phyloP scores from a whole-genome alignment of 1,140 invertebrate species.

The Chironomus striatipennis region DNA sequence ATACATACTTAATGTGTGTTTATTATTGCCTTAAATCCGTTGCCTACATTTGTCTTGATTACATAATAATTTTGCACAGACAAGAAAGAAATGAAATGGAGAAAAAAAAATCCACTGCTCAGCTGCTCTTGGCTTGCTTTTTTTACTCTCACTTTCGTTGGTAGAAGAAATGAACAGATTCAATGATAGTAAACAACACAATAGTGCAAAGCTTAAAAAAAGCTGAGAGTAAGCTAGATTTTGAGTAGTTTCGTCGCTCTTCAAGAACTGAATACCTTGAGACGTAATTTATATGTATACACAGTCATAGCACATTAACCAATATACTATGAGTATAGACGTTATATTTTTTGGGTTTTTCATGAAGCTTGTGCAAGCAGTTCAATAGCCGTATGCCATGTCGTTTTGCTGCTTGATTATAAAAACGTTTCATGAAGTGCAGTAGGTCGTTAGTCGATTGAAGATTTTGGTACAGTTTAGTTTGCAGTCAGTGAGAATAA shows the following conservation, averaged over 20 bases:
- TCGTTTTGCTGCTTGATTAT: background rate
- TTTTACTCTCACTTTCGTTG: background rate
- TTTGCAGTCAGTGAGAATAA: background rate
- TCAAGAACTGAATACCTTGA: background rate
- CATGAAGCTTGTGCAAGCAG: background rate
- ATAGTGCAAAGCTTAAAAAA: too few species aligned
- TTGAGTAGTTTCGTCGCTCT: background rate
- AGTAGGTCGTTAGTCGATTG: background rate
- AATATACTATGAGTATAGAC: background rate
- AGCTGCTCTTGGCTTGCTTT: background rate
- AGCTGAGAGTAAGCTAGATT: too few species aligned
- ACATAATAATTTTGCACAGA: background rate
- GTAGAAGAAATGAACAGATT: background rate
- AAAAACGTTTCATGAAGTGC: constrained; percentile 7
- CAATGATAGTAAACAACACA: background rate
- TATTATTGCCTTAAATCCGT: background rate
- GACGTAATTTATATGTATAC: background rate
- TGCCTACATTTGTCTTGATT: constrained; percentile 6
- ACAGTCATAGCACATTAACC: background rate
- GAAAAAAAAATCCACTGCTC: background rate
- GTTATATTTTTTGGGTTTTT: background rate
- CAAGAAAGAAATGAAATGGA: background rate
- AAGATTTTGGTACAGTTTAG: constrained; percentile 3
- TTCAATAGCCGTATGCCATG: background rate
- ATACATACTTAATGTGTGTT: background rate